A percentile compares a stretch with the other conserved stretches of the same genome.
Conservation (phyloP, 2,888 invertebrate genomes). For the Dicyrtoma fusca region DNA sequence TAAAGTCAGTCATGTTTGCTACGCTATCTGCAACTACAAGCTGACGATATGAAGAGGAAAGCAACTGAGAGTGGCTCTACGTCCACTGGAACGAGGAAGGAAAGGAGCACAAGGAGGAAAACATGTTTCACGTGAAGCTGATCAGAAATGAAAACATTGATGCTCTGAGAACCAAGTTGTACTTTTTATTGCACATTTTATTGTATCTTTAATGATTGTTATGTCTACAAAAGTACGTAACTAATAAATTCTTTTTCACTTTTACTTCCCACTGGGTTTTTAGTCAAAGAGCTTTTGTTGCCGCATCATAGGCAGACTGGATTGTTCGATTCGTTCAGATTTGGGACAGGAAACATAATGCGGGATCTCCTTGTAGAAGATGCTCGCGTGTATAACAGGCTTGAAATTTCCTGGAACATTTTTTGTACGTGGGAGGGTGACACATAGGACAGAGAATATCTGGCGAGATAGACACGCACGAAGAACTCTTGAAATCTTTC, state of each 20-base stretch:
- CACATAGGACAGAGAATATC: neutral
- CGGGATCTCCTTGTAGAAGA: too few species aligned
- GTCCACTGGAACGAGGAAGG: neutral
- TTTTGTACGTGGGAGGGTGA: too few species aligned
- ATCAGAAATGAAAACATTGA: constrained; percentile 14
- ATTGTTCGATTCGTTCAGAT: too few species aligned
- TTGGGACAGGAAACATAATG: too few species aligned
- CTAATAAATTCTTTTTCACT: too few species aligned
- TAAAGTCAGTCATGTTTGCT: constrained; percentile 20
- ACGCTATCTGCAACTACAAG: neutral
- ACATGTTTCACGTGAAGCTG: constrained; percentile 4
- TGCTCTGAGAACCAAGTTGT: neutral
- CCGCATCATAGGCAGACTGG: too few species aligned
- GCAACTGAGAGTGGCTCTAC: too few species aligned
- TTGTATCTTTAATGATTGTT: neutral
- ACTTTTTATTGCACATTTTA: neutral
- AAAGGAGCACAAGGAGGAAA: neutral
- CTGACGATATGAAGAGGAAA: neutral
- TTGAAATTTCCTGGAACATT: too few species aligned
- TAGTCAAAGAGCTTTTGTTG: too few species aligned
- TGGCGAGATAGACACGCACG: neutral
- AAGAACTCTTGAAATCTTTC: constrained; percentile 1
- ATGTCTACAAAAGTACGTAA: too few species aligned
- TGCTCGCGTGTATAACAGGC: too few species aligned
- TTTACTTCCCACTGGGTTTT: too few species aligned